These are phyloP conservation scores for Phyllotreta striolata DNA, from an alignment of 2,888 invertebrate genomes.

Conservation along the genomic window DNA sequence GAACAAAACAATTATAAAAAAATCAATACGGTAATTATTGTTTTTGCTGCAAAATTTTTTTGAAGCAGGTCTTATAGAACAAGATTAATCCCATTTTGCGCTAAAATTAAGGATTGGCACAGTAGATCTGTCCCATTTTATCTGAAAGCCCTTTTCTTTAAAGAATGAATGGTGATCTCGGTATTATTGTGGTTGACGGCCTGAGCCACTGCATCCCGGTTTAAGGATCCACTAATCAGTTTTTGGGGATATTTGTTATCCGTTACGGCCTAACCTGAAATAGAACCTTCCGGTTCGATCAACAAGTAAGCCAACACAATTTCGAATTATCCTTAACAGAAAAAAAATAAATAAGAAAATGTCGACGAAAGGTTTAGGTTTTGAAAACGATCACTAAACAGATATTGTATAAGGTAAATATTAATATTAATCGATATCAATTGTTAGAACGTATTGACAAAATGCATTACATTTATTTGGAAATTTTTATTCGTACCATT, in stretches of 20 bases:
- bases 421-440: too few relatives aligned
- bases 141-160: conserved; percentile 1
- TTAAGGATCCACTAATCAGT: conserved; percentile 13
- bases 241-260: conserved; percentile 13
- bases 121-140: neutral
- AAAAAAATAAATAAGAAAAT: neutral
- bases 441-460: too few relatives aligned
- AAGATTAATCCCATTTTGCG: conserved; percentile 2
- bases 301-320: conserved; percentile 1
- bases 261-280: conserved; percentile 8
- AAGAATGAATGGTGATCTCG: conserved; percentile 9
- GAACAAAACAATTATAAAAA: conserved; percentile 34
- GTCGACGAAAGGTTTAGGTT: neutral
- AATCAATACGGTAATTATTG: too few relatives aligned
- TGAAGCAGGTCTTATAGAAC: conserved; percentile 50
- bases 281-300: conserved; percentile 10
- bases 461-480: too few relatives aligned
- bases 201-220: conserved; percentile 11
- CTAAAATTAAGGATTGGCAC: conserved; percentile 4
- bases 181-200: conserved; percentile 6
- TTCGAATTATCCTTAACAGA: neutral
- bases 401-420: too few relatives aligned
- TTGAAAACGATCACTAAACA: too few relatives aligned
- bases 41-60: too few relatives aligned
- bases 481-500: too few relatives aligned